A percentile compares a stretch with the other conserved stretches of the same genome.
phyloP scores from a whole-genome alignment of 1,140 invertebrate species.

The Pararge aegeria region DNA sequence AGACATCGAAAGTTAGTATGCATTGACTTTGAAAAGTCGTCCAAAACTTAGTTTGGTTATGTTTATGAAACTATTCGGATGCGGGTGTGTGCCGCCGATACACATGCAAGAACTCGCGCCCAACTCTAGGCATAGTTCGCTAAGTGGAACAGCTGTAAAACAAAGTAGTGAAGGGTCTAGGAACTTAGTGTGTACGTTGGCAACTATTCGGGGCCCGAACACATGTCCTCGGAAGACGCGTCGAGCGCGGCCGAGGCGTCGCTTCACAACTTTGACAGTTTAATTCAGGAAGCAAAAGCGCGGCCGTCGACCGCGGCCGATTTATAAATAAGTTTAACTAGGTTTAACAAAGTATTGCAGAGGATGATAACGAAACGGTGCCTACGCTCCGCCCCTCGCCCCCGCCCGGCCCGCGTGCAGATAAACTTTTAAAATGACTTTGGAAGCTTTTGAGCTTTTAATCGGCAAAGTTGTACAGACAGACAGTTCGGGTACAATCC shows the following conservation, averaged over 20 bases:
- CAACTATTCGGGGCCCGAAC: constrained; percentile 65
- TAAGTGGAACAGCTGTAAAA: constrained; percentile 79
- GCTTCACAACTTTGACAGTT: constrained; percentile 65
- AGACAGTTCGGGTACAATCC: constrained; percentile 80
- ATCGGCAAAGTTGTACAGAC: constrained; percentile 81
- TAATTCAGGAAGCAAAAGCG: constrained; percentile 53
- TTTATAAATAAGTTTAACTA: constrained; percentile 77
- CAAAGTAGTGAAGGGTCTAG: constrained; percentile 79
- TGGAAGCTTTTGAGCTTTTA: constrained; percentile 82
- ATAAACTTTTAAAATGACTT: constrained; percentile 82
- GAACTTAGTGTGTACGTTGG: constrained; percentile 72
- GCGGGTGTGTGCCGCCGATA: constrained; percentile 74
- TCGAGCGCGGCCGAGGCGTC: constrained; percentile 32
- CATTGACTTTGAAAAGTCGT: constrained; percentile 79
- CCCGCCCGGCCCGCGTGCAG: constrained; percentile 65
- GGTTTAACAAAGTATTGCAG: constrained; percentile 75
- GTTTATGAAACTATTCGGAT: constrained; percentile 79
- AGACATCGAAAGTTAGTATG: constrained; percentile 78
- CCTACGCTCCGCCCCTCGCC: constrained; percentile 53
- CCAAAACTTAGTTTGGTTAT: constrained; percentile 78
- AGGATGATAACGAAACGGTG: constrained; percentile 71
- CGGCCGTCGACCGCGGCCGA: constrained; percentile 61
- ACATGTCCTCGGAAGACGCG: constrained; percentile 55
- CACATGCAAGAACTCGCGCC: constrained; percentile 76
- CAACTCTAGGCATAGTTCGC: constrained; percentile 77